Conservation (phyloP, 2,888 invertebrate species). For the Ischnura elegans region DNA sequence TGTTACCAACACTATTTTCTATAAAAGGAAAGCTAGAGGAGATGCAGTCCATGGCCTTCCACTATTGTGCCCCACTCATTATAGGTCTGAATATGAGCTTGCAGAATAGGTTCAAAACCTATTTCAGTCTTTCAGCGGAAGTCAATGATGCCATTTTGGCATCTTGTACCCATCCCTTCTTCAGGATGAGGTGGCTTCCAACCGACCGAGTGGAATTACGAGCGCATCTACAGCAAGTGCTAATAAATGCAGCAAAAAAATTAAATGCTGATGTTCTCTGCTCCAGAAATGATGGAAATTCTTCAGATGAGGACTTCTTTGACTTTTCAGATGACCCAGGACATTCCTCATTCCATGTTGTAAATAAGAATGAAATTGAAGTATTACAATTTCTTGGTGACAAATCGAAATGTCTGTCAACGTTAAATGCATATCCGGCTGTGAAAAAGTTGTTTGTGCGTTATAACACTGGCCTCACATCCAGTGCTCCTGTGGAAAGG, state of each 20-base stretch:
- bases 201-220: neutral
- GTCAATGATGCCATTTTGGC: too few relatives aligned
- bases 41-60: too few relatives aligned
- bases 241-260: neutral
- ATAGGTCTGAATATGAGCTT: too few relatives aligned
- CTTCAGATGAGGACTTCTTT: neutral
- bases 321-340: neutral
- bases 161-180: too few relatives aligned
- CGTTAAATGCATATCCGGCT: neutral
- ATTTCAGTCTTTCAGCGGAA: too few relatives aligned
- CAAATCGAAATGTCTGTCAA: neutral
- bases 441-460: neutral
- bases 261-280: neutral
- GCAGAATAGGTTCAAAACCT: too few relatives aligned
- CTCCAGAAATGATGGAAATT: neutral
- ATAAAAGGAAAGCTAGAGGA: too few relatives aligned
- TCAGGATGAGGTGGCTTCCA: constrained; percentile 7
- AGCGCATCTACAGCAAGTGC: neutral
- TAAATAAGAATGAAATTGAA: neutral
- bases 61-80: too few relatives aligned
- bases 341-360: neutral
- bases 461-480: neutral
- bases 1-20: too few relatives aligned
- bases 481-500: neutral
- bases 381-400: neutral